A percentile compares a stretch with the other conserved stretches of the same genome.
Conservation (phyloP, 2,797 vertebrate genomes). For the Australoheros facetus region DNA sequence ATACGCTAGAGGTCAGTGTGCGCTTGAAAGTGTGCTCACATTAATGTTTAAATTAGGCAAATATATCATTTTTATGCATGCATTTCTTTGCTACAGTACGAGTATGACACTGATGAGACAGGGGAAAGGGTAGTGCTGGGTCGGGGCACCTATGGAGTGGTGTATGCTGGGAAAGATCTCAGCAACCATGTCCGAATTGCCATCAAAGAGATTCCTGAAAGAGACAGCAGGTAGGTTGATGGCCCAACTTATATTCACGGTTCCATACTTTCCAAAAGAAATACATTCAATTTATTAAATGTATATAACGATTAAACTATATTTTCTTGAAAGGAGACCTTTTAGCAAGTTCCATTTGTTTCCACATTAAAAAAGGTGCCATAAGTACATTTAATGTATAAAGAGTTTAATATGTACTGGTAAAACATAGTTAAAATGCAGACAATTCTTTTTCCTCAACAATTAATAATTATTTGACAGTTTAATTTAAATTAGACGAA, state of each 20-base stretch:
- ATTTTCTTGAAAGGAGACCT: not conserved
- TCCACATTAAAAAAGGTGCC: not conserved
- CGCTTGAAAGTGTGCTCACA: not conserved
- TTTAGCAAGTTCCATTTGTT: not conserved
- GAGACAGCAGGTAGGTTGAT: conserved; percentile 85
- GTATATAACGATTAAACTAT: not conserved
- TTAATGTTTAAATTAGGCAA: not conserved
- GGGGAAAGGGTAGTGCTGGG: conserved; percentile 89
- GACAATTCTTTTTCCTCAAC: no score
- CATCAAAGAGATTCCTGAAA: conserved; percentile 94
- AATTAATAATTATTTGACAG: not conserved
- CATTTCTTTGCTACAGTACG: conserved; percentile 78
- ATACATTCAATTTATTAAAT: not conserved
- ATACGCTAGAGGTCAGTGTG: conserved; percentile 89
- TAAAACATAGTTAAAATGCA: no score
- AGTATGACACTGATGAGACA: conserved; percentile 87
- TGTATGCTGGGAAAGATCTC: conserved; percentile 89
- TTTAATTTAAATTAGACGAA: not conserved
- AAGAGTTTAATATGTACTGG: not conserved
- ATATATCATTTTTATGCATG: not conserved
- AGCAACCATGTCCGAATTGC: conserved; percentile 92
- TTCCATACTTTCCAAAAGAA: not conserved
- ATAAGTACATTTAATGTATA: not conserved
- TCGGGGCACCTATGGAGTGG: conserved; percentile 90
- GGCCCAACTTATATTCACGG: fast-evolving